Base-by-base conservation (phyloP, 2,797 vertebrate genomes). In the Xerus rutilus region DNA sequence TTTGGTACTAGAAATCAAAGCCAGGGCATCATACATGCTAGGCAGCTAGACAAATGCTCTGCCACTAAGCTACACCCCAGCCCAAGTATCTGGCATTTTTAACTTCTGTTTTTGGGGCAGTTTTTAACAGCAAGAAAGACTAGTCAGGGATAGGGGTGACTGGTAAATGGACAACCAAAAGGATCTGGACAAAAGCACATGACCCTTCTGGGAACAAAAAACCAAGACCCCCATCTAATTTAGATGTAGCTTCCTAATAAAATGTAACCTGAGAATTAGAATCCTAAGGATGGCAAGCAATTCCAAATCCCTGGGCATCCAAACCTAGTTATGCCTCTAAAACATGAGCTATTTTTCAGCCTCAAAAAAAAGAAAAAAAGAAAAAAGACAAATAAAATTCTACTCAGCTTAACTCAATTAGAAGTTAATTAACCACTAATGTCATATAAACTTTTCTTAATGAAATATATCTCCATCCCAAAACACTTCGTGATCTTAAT, bases 371-470 rank as follows among this genome's bases (percentile, higher is more conserved):
- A 8, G 30, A 35, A 78, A n/a, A 32, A 30, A 64, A 39, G 25
- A 5, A 43, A 59, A 64, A 70, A 49, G 35, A 28, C 23, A 78
- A 35, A 57, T 7, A 52, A 35, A 64, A 47, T 17, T 64, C 15
- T 82, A 10, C n/a, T n/a, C 23, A 64, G 49, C n/a, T 45, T 83
- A 86, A 72, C 54, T 54, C 73, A 28, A 20, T 85, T 84, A 81
- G 47, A 89, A 96, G 45, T 86, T 91, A 96, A 81, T 93, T 76
- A 87, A 70, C 64, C 76, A 32, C 62, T 65, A 54, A 52, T 77
- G 17, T 67, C 12, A 0, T 52, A n/a, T n/a, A 54, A 76, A 82
- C 14, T 59, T 92, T 13, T 54, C 76, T 59, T 86, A 67, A 57
- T 54, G 54, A 95, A 89, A 79, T 72, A 5, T 43, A 57, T 87